These are phyloP conservation scores for Silurus asotus DNA, from an alignment of 2,113 vertebrate genomes.

Conservation along the genomic window DNA sequence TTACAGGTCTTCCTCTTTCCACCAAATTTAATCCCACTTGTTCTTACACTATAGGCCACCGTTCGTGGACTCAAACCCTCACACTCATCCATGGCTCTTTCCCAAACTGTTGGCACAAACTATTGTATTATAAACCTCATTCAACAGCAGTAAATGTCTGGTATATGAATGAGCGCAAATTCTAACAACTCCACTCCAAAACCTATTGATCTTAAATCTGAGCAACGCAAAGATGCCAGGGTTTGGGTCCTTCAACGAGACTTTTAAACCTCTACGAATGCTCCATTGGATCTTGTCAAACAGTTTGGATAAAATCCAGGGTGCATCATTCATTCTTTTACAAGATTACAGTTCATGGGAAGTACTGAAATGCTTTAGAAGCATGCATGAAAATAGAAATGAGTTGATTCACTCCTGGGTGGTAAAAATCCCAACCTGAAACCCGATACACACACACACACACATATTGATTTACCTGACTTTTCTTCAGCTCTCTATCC, in stretches of 20 bases:
- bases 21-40: not conserved
- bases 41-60: not conserved
- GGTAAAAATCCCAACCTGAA: not conserved
- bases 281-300: not conserved
- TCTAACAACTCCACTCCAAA: not conserved
- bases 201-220: not conserved
- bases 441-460: not conserved
- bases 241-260: not conserved
- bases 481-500: conserved; percentile 81
- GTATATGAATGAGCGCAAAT: not conserved
- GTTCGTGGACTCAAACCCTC: not conserved
- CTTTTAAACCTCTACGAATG: not conserved
- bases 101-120: not conserved
- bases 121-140: not conserved
- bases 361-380: not conserved
- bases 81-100: not conserved
- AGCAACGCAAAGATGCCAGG: not conserved
- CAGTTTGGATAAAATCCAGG: not conserved
- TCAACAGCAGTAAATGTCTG: too few relatives aligned
- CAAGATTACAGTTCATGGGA: not conserved
- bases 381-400: not conserved
- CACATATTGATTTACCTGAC: conserved; percentile 62
- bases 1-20: not conserved
- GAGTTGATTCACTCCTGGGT: not conserved
- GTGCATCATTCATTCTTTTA: not conserved